phyloP scores from a whole-genome alignment of 2,888 invertebrate species.

The Drosophila paranaensis region DNA sequence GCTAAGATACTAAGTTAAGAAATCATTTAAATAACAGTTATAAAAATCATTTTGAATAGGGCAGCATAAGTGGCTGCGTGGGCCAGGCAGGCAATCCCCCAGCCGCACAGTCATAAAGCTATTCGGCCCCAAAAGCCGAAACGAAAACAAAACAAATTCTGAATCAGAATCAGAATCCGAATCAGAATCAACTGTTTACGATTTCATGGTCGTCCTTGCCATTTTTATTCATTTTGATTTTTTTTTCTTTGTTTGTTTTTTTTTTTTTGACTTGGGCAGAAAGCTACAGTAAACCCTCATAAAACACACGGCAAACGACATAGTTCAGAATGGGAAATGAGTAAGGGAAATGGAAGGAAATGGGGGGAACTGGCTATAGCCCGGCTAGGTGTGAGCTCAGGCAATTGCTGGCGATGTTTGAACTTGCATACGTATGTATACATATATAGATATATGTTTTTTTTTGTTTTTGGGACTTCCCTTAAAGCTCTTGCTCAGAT shows the following conservation, averaged over 20 bases:
- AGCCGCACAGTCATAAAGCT: constrained; percentile 1
- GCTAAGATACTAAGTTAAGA: neutral
- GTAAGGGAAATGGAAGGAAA: constrained; percentile 5
- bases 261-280: constrained; percentile 31
- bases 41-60: constrained; percentile 10
- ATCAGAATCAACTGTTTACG: constrained; percentile 66
- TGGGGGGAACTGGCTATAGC: constrained; percentile 5
- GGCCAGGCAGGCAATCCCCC: neutral
- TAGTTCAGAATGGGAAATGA: constrained; percentile 23
- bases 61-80: neutral
- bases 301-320: constrained; percentile 61
- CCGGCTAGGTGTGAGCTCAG: constrained; percentile 5
- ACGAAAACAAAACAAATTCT: constrained; percentile 1
- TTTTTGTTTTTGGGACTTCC: neutral
- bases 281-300: constrained; percentile 62
- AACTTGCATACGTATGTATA: constrained; percentile 6
- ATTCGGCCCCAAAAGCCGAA: neutral
- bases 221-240: constrained; percentile 28
- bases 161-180: constrained; percentile 64
- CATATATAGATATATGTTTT: neutral
- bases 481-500: constrained; percentile 12
- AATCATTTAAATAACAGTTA: constrained; percentile 8
- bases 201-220: constrained; percentile 58
- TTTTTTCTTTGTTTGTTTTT: constrained; percentile 1
- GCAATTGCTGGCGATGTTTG: constrained; percentile 61